Base-by-base conservation (phyloP, 1,140 invertebrate species). In the Lepidostoma basale region DNA sequence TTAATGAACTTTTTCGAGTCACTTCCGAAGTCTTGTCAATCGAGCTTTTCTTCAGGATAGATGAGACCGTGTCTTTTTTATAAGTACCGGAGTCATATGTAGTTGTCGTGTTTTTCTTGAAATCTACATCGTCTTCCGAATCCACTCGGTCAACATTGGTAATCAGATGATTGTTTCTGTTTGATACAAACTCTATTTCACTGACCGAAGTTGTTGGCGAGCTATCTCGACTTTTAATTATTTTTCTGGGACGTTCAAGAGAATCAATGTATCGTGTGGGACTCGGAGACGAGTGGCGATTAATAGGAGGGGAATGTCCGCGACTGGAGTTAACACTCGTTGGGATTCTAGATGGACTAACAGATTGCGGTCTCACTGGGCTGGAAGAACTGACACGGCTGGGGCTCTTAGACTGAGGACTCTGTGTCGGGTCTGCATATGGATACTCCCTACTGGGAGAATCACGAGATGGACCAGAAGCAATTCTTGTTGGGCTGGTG, bases 141-240 rank as follows among this genome's bases (percentile, higher is more conserved):
- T 70, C 74, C 40, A 75, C 70, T 18, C 76, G 74, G 72, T 82
- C 79, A 22, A 81, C 73, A 59, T 83, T 80, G 40, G 80, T 81
- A 12, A 80, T 72, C n/a, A 77, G 60, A 59, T 75, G 70, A 49
- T 74, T 75, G 22, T 79, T 76, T 18, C 63, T 68, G 64, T 62
- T 70, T 20, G 79, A 73, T 42, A 78, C 76, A 60, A 77, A 83
- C 60, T 84, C 76, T 64, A 83, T 82, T 6, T 81, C 83, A 74
- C 81, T 84, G 0, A 79, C 81, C n/a, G 81, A 81, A 20, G 81
- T 83, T 52, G 82, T 83, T 3, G 83, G 82, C 26, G 83, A 83
- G 68, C 80, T 83, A 73, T 81, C 79, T 73, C 76, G 25, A 69
- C 76, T 68, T 81, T 81, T 52, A 39, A 49, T 20, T 62, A 25